Evolutionary conservation across 2,888 invertebrate species (phyloP).

Genomic region (Heteromyza rotundicornis): DNA sequence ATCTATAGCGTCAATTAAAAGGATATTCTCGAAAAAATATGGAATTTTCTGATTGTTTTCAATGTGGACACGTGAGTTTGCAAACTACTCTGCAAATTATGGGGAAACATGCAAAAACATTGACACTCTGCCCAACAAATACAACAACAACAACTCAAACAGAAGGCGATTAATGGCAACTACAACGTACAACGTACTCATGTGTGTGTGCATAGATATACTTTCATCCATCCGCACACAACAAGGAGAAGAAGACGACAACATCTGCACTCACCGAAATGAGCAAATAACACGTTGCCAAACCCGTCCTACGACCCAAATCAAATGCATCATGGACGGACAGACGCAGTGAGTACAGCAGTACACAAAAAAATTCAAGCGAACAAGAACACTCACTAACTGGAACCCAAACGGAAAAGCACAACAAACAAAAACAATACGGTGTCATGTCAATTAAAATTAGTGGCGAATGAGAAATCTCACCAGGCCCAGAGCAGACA

Average conservation of each 20-base stretch:
- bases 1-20: background rate
- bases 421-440: slow-evolving; percentile 15
- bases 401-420: slow-evolving; percentile 24
- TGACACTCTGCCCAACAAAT: slow-evolving; percentile 34
- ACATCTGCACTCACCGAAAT: slow-evolving; percentile 30
- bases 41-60: background rate
- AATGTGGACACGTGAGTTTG: slow-evolving; percentile 40
- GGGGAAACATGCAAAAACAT: slow-evolving; percentile 39
- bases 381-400: background rate
- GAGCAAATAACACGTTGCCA: slow-evolving; percentile 37
- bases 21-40: background rate
- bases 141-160: slow-evolving; percentile 30
- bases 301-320: slow-evolving; percentile 40
- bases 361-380: background rate
- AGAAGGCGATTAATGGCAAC: slow-evolving; percentile 29
- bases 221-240: no score
- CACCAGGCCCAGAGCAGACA: background rate
- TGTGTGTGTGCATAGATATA: no score
- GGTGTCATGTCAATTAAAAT: slow-evolving; percentile 46
- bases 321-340: slow-evolving; percentile 11
- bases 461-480: slow-evolving; percentile 46
- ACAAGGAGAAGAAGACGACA: slow-evolving; percentile 22
- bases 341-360: slow-evolving; percentile 16
- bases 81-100: slow-evolving; percentile 46
- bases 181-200: no score